Percentiles rank a stretch among this genome's conserved stretches.
Conservation (phyloP, 2,797 vertebrate species). For the Ctenochaetus hawaiiensis region DNA sequence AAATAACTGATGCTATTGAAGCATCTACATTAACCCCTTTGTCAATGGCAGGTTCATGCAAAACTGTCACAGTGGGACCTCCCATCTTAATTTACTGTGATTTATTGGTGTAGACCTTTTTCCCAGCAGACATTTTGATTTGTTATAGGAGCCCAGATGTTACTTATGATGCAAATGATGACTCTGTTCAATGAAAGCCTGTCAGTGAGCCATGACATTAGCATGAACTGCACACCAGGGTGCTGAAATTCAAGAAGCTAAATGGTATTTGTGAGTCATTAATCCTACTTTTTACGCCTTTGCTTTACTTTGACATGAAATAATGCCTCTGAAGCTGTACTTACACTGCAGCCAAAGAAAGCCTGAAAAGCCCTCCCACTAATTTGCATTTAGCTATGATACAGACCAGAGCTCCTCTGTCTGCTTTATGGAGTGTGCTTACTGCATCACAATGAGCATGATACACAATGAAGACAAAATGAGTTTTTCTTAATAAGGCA, state of each 20-base stretch:
- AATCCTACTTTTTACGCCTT: not conserved
- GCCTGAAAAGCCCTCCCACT: slow-evolving; percentile 1
- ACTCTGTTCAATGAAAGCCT: not conserved
- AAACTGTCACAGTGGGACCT: slow-evolving; percentile 14
- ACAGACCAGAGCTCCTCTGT: not conserved
- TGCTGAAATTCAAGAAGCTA: not conserved
- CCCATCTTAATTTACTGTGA: slow-evolving; percentile 10
- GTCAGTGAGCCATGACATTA: not conserved
- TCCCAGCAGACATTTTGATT: not conserved
- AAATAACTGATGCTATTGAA: too few species aligned
- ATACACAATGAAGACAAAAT: slow-evolving; percentile 44
- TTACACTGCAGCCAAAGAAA: not conserved
- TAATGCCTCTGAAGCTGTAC: not conserved
- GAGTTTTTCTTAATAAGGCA: slow-evolving; percentile 30
- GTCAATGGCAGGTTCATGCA: not conserved
- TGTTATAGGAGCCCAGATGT: not conserved
- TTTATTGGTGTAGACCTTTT: not conserved
- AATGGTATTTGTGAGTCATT: not conserved
- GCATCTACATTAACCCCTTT: not conserved
- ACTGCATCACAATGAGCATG: slow-evolving; percentile 26
- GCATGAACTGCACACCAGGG: not conserved
- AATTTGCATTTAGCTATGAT: slow-evolving; percentile 26
- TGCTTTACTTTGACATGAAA: not conserved
- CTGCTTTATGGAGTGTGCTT: slow-evolving; percentile 8
- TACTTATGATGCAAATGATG: not conserved